Conservation (phyloP, 30 jellyfish, hydroid and myxozoan species). For the Pelagia noctiluca region DNA sequence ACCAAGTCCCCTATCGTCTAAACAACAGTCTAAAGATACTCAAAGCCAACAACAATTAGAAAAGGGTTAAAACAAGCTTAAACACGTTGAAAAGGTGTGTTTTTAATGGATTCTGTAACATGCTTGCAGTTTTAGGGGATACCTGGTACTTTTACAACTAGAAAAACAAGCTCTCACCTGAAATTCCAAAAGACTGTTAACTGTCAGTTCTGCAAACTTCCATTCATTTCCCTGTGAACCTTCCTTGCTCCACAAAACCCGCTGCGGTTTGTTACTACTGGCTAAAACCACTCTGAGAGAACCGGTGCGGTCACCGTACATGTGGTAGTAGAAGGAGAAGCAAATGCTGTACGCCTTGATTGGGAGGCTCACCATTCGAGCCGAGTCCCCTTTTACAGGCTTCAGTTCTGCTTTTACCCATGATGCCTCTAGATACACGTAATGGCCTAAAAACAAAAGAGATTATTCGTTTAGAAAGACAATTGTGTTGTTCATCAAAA, state of each 20-base stretch:
- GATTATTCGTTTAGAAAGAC: too few relatives aligned
- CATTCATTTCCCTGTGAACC: conserved; percentile 89
- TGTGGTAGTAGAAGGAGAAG: conserved; percentile 78
- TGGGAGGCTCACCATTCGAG: conserved; percentile 60
- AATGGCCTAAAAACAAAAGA: conserved; percentile 53
- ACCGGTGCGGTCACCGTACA: conserved; percentile 74
- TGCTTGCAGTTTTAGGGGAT: too few relatives aligned
- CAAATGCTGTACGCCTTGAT: conserved; percentile 68
- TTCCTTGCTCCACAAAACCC: conserved; percentile 69
- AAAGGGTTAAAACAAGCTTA: too few relatives aligned
- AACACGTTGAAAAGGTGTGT: too few relatives aligned
- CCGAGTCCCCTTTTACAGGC: conserved; percentile 43
- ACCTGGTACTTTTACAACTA: too few relatives aligned
- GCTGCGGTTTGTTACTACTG: not conserved
- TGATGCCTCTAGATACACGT: conserved; percentile 83
- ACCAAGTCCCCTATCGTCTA: too few relatives aligned
- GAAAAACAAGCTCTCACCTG: too few relatives aligned
- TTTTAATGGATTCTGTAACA: too few relatives aligned
- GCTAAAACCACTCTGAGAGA: conserved; percentile 14
- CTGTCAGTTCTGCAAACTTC: conserved; percentile 64
- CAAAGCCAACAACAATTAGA: too few relatives aligned
- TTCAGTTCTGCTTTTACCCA: conserved; percentile 45
- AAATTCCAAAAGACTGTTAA: conserved; percentile 22
- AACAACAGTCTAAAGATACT: too few relatives aligned
- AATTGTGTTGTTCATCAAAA: too few relatives aligned